Percentiles rank a stretch among this genome's conserved stretches.
phyloP scores from a whole-genome alignment of 2,113 vertebrate genomes.

The Rhea pennata region DNA sequence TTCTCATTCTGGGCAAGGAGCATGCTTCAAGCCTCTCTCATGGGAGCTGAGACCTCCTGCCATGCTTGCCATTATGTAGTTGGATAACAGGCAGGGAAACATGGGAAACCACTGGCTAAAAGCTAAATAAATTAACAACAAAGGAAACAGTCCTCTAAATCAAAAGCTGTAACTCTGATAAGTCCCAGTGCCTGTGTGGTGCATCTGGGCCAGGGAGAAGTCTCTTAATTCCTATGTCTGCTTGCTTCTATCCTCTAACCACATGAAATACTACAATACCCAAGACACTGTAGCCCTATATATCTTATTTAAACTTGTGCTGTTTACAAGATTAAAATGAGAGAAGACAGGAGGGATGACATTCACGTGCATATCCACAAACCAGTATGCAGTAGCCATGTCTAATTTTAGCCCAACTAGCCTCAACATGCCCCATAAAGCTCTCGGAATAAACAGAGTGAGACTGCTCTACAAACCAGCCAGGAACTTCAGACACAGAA shows the following conservation, averaged over 20 bases:
- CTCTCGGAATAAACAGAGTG: background rate
- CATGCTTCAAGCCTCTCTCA: background rate
- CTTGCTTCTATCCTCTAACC: background rate
- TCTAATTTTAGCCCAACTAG: background rate
- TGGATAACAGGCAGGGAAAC: background rate
- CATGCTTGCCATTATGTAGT: background rate
- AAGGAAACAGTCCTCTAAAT: constrained; percentile 10
- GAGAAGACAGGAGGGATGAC: background rate
- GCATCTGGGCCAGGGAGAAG: background rate
- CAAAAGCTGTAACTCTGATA: background rate
- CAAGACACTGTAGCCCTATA: background rate
- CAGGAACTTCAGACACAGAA: background rate
- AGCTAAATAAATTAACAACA: constrained; percentile 14
- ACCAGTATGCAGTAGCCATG: background rate
- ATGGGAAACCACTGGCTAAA: constrained; percentile 24
- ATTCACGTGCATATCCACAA: background rate
- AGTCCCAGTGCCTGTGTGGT: background rate
- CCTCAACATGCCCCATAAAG: background rate
- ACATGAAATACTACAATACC: background rate
- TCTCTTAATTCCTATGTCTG: background rate
- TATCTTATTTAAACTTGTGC: background rate
- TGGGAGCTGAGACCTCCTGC: constrained; percentile 12
- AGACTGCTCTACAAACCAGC: background rate
- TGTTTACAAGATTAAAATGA: background rate
- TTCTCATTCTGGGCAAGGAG: background rate